A percentile compares a stretch with the other conserved stretches of the same genome.
These are phyloP conservation scores for Salminus brasiliensis DNA, from an alignment of 2,113 vertebrate genomes.

Conservation along the genomic window DNA sequence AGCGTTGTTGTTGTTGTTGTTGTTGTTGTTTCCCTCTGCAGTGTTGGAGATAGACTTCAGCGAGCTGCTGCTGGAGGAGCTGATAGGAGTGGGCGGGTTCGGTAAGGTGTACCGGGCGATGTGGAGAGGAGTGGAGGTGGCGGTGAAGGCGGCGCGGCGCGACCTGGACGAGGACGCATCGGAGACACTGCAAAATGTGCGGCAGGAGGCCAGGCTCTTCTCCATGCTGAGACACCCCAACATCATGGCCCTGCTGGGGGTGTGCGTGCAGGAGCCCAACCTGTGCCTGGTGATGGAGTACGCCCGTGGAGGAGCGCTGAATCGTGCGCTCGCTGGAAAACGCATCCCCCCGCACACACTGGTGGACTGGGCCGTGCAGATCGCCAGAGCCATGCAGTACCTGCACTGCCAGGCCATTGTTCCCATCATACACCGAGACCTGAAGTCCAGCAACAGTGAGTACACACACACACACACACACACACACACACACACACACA, in stretches of 20 bases:
- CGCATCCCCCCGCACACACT: slow-evolving; percentile 93
- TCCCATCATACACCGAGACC: slow-evolving; percentile 94
- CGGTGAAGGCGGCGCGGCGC: slow-evolving; percentile 94
- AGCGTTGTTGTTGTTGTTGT: not conserved
- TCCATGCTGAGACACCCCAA: slow-evolving; percentile 95
- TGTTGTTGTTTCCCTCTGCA: slow-evolving; percentile 56
- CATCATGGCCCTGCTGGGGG: slow-evolving; percentile 92
- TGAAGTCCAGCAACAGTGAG: slow-evolving; percentile 99
- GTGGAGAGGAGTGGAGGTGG: slow-evolving; percentile 89
- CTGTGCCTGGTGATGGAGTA: slow-evolving; percentile 97
- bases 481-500: not conserved
- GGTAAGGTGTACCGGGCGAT: slow-evolving; percentile 95
- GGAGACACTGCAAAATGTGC: slow-evolving; percentile 93
- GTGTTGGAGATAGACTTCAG: slow-evolving; percentile 93
- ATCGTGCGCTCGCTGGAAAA: slow-evolving; percentile 91
- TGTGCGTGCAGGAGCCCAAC: slow-evolving; percentile 93
- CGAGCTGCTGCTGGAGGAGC: slow-evolving; percentile 92
- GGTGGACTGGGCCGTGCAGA: slow-evolving; percentile 98
- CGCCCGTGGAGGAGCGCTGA: slow-evolving; percentile 91
- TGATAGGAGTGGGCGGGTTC: slow-evolving; percentile 96
- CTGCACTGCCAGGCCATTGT: slow-evolving; percentile 94
- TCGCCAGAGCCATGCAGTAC: slow-evolving; percentile 93
- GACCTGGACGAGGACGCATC: slow-evolving; percentile 93
- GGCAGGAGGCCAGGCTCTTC: slow-evolving; percentile 96
- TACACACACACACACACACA: not conserved